Percentiles rank a stretch among this genome's conserved stretches.
Conservation (phyloP, 1,140 invertebrate species). For the Planococcus citri region DNA sequence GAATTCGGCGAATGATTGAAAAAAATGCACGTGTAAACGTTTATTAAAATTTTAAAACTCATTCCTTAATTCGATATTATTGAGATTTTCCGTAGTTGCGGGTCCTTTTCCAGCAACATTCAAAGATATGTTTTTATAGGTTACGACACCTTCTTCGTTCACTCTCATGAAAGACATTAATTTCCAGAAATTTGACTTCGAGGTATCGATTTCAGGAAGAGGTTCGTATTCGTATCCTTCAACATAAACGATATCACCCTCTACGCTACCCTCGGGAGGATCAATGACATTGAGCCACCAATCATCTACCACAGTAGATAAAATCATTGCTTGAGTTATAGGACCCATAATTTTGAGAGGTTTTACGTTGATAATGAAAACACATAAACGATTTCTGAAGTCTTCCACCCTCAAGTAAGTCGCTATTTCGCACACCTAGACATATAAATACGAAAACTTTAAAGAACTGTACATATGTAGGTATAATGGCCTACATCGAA, state of each 20-base stretch:
- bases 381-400: conserved; percentile 26
- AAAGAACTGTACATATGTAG: too few species aligned
- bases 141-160: conserved; percentile 53
- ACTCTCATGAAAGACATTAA: conserved; percentile 73
- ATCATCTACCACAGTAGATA: conserved; percentile 74
- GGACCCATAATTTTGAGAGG: conserved; percentile 71
- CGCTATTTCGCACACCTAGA: too few species aligned
- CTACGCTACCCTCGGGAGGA: conserved; percentile 51
- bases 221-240: conserved; percentile 60
- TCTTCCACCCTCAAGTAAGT: too few species aligned
- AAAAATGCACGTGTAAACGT: too few species aligned
- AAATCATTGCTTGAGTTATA: conserved; percentile 77
- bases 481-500: too few species aligned
- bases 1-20: too few species aligned
- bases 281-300: conserved; percentile 56
- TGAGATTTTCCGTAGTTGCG: conserved; percentile 38
- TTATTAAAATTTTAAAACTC: too few species aligned
- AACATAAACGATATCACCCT: conserved; percentile 65
- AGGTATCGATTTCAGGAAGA: conserved; percentile 73
- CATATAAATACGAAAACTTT: too few species aligned
- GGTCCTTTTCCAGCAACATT: conserved; percentile 59
- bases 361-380: conserved; percentile 78
- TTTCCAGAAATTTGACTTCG: conserved; percentile 90
- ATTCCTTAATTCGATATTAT: too few species aligned
- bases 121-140: conserved; percentile 59